These are phyloP conservation scores for Autographa gamma DNA, from an alignment of 2,888 invertebrate species.

Conservation along the genomic window DNA sequence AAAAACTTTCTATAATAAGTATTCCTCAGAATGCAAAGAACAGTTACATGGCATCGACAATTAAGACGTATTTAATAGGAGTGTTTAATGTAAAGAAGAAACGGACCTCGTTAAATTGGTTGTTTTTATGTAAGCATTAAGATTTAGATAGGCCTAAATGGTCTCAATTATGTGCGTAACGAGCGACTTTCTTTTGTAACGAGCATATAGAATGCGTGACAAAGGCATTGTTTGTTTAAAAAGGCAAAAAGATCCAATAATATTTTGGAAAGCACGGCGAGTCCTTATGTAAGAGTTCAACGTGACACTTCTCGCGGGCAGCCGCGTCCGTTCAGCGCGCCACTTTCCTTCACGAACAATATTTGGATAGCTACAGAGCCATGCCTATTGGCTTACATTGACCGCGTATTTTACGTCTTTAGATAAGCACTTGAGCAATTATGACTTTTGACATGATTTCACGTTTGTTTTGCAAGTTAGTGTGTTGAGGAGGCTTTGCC, in stretches of 20 bases:
- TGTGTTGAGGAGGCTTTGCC: background rate
- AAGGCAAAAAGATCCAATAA: constrained; percentile 80
- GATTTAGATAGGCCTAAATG: constrained; percentile 61
- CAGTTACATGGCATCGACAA: constrained; percentile 33
- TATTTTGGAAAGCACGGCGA: constrained; percentile 87
- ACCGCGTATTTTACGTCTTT: constrained; percentile 25
- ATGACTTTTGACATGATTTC: constrained; percentile 5
- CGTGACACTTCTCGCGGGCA: constrained; percentile 83
- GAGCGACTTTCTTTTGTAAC: constrained; percentile 75
- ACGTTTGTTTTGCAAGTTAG: constrained; percentile 12
- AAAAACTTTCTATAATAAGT: constrained; percentile 51
- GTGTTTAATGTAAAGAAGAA: constrained; percentile 31
- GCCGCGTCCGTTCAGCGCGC: constrained; percentile 81
- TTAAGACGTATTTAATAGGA: constrained; percentile 33
- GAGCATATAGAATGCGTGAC: constrained; percentile 65
- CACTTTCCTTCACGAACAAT: constrained; percentile 84
- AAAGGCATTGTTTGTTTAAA: constrained; percentile 76
- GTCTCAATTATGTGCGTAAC: constrained; percentile 63
- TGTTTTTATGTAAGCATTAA: constrained; percentile 42
- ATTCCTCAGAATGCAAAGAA: constrained; percentile 36
- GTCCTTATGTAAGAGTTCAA: constrained; percentile 89
- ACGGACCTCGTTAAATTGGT: constrained; percentile 38
- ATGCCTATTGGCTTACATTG: constrained; percentile 46
- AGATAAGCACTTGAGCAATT: constrained; percentile 2
- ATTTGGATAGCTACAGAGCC: constrained; percentile 75